These are phyloP conservation scores for Tachina fera DNA, from an alignment of 2,888 invertebrate species.

Conservation along the genomic window DNA sequence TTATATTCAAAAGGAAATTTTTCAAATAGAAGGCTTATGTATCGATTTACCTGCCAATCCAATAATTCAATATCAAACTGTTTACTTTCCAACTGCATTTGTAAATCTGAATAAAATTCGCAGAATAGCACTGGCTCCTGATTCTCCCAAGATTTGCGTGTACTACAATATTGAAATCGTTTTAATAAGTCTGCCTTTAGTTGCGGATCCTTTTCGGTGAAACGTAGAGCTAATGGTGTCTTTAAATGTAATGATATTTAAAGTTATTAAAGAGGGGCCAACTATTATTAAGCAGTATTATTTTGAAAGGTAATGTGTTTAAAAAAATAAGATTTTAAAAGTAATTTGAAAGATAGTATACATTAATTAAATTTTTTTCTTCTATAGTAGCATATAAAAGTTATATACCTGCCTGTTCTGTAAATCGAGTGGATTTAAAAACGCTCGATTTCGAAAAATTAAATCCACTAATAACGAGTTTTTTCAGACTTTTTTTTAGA, in stretches of 20 bases:
- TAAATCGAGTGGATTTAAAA: too few relatives aligned
- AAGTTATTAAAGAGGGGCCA: background rate
- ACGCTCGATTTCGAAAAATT: too few relatives aligned
- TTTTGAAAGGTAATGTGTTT: background rate
- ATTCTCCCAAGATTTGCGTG: conserved; percentile 78
- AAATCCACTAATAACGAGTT: too few relatives aligned
- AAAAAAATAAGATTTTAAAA: too few relatives aligned
- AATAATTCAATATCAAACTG: conserved; percentile 81
- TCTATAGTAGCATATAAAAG: too few relatives aligned
- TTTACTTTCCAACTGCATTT: conserved; percentile 81
- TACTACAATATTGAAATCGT: conserved; percentile 82
- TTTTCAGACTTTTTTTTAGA: too few relatives aligned
- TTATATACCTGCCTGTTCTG: too few relatives aligned
- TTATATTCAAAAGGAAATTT: conserved; percentile 63
- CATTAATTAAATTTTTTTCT: too few relatives aligned
- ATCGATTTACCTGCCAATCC: conserved; percentile 80
- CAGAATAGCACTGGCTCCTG: conserved; percentile 82
- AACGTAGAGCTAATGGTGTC: conserved; percentile 80
- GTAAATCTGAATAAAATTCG: conserved; percentile 82
- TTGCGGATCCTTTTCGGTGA: conserved; percentile 75
- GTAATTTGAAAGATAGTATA: too few relatives aligned
- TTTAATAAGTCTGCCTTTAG: conserved; percentile 78
- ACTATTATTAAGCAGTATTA: background rate
- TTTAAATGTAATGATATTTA: conserved; percentile 22
- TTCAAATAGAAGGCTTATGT: conserved; percentile 64